Base-by-base conservation (phyloP, 2,797 vertebrate species). In the Pitangus sulphuratus region DNA sequence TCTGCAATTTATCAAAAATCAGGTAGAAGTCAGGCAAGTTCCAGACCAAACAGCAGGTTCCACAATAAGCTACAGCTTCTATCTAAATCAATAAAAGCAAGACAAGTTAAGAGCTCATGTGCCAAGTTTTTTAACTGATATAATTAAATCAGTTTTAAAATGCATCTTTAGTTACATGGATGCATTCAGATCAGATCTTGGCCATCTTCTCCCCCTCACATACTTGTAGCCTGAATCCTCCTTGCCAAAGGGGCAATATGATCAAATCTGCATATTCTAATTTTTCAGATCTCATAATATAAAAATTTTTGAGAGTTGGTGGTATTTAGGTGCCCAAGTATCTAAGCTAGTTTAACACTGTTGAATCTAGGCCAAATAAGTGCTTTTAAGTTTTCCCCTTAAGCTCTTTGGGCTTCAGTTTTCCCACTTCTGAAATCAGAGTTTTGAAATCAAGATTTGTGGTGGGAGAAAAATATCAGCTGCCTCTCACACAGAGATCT, bases 361-460 rank as follows among this genome's bases (percentile, higher is more conserved):
- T 94, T 96, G 94, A 96, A 95, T 95, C 94, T 95, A 97, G 95
- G 93, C 95, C 96, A 97, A 96, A 96, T 94, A 96, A 96, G 91
- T 93, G 91, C 95, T 96, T 97, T 97, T 95, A 96, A 96, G 91
- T 95, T 96, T 95, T 96, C 57, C 91, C 95, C 91, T 97, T 96
- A 96, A 96, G 93, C 91, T 94, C 83, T 93, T 82, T 80, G 93
- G 91, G 91, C 95, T 96, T 96, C 88, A 95, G 87, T 96, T 96
- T 96, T 95, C 91, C 83, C 91, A 93, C 93, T 97, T 96, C 87
- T 82, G 85, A 95, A 96, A 95, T 91, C 80, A 93, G 89, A 95
- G 95, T 95, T 97, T 96, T 92, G 92, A 96, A 95, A 96, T 97
- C 95, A 96, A 95, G 89, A 88, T 95, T 96, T 94, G 45, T 88